Evolutionary conservation across 2,888 invertebrate genomes (phyloP), one percentile per base, ranked within the genome.

Genomic region (Drosophila testacea): DNA sequence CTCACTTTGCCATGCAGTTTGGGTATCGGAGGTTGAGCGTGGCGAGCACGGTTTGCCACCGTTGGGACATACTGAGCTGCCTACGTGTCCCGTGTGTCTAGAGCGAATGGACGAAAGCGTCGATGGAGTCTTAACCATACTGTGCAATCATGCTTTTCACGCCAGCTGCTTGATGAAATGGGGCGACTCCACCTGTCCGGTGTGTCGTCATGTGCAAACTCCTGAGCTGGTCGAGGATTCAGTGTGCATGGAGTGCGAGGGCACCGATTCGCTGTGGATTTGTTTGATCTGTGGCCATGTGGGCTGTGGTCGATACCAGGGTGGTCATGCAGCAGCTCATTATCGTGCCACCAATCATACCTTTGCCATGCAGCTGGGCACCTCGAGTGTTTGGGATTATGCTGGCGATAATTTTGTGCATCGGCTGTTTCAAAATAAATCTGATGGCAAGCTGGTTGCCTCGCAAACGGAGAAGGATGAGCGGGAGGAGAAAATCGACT

Each of bases 41-140:
- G 95, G 96, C 2, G 94, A 96, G 13, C 95, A 96, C 91, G 97
- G 96, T 3, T 92, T 93, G 0, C 94, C 95, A 38, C 95, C 96
- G 0, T 93, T 95, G 6, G 96, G 96, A 0, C 97, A 98, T 90
- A 98, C 98, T 0, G 99, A 99, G 92, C 93, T 99, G 69, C 99
- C 99, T 11, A 98, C 97, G 4, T 99, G 99, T 92, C 98, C 99
- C 71, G 92, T 92, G n/a, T 92, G 92, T 72, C 79, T 93, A 93
- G 99, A 99, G 93, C 95, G 98, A 68, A 97, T 98, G 99, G 99
- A 99, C 92, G 99, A 99, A 93, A 98, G 98, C 83, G 98, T 99
- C 10, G 98, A 99, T 91, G 98, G 99, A 10, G 97, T 99, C 72
- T 93, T 99, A 79, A 99, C 98, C 32, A 98, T 99, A 90, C 94